Base-by-base conservation (phyloP, 2,113 vertebrate genomes). In the Talpa occidentalis region DNA sequence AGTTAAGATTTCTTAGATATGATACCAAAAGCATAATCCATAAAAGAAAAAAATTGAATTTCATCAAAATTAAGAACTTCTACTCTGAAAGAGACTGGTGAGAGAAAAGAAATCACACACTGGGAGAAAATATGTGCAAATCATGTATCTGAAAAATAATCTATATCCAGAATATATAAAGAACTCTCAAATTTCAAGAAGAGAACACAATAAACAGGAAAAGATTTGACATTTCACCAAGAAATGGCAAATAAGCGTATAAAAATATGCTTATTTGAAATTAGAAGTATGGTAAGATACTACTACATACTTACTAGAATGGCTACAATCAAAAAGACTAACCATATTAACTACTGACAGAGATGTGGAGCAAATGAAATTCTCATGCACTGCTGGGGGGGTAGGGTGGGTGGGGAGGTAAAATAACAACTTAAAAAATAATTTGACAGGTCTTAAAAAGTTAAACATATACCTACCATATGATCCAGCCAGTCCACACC, bases 101-200 rank as follows among this genome's bases (percentile, higher is more conserved):
- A 79, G 15, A 95, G 8, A 92, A 95, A 37, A 73, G 47, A 92
- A 85, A 14, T 56, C 62, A 76, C 10, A 78, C 21, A 52, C 15
- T 42, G 37, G 21, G 52, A 90, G 10, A 93, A 86, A 94, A 66
- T 77, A 80, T 16, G 19, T 74, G n/a, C 64, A 92, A 72, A 82
- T 64, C 72, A 64, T 21, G 24, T 74, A 69, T 79, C 64, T 92
- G 52, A 94, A 44, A 74, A 73, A 82, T 32, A 87, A 30, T 93
- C 37, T 69, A 11, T 64, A 74, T 28, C 15, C 35, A 89, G 49
- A 85, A 66, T 67, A 69, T 37, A 73, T 21, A 94, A 70, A 86
- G 5, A 96, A 94, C 19, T 82, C 67, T 87, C 28, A 91, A 86
- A 94, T 82, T 11, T 69, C 78, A 90, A 84, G 76, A 83, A 90